A percentile compares a stretch with the other conserved stretches of the same genome.
phyloP scores from a whole-genome alignment of 2,113 vertebrate genomes.

The Orcinus orca region DNA sequence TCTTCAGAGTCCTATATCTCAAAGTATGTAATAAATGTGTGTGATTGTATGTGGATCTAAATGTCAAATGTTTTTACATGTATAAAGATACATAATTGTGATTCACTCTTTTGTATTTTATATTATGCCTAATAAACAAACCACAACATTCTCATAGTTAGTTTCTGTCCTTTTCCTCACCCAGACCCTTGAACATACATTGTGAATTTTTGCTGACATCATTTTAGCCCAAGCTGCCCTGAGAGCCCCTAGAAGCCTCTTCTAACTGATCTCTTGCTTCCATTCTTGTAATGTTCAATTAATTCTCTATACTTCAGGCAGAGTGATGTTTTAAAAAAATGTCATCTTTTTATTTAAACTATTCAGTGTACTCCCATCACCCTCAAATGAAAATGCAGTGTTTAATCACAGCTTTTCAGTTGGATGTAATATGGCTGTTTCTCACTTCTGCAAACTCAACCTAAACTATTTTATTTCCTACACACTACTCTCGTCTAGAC shows the following conservation, averaged over 20 bases:
- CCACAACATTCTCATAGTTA: background rate
- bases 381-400: background rate
- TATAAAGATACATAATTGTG: background rate
- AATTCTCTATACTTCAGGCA: background rate
- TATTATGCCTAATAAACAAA: background rate
- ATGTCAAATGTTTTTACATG: background rate
- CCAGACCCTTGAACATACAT: background rate
- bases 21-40: background rate
- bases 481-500: background rate
- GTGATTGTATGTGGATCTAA: background rate
- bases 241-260: fast-evolving
- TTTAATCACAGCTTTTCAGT: background rate
- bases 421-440: background rate
- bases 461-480: background rate
- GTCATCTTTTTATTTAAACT: background rate
- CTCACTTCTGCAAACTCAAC: background rate
- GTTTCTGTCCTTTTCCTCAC: background rate
- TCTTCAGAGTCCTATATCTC: background rate
- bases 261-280: background rate
- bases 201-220: background rate
- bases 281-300: background rate
- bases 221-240: background rate
- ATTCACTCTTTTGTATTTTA: background rate
- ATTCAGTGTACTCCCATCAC: background rate
- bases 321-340: background rate